Evolutionary conservation across 2,797 vertebrate genomes (phyloP), one percentile per base, ranked within the genome.

Genomic region (Microctenopoma stevenorrisi): DNA sequence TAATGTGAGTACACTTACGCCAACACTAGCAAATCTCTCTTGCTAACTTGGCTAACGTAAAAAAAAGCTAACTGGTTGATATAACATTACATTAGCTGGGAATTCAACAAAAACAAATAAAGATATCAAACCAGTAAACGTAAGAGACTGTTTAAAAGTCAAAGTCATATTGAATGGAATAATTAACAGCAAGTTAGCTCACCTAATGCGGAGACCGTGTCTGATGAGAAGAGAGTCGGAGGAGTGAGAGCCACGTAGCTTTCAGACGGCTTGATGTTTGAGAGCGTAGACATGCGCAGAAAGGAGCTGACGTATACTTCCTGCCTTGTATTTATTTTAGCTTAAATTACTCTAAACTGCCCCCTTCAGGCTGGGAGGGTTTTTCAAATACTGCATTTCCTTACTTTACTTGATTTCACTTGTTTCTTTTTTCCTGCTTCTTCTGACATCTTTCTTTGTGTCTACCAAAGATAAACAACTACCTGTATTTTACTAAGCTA

Each of bases 281-380:
- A 9, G 44, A 46, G 16, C 44, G 44, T 46, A 7, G 14, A 14
- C 14, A 43, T 16, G 42, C 15, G n/a, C 42, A 7, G 0, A 59
- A 26, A 56, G 87, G 75, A 53, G 89, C 77, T 94, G 93, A 95
- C 93, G 94, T 91, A 76, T 72, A 53, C 58, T 83, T 88, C 93
- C 91, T 93, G 33, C 6, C 16, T 15, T 0, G 30, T 4, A 5
- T 33, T 33, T 30, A 30, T 33, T 33, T 33, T 5, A 33, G 30
- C 30, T 33, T 33, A 6, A 33, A 7, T 33, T 33, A 7, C 30
- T 55, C 7, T 11, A 28, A 46, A 71, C 47, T 57, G 82, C 72
- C 87, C 9, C 13, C 87, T 82, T 4, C 9, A 65, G 85, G 37
- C 12, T 1, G 0, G 89, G 83, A 68, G 70, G 67, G 7, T 11